A percentile compares a stretch with the other conserved stretches of the same genome.
phyloP scores from a whole-genome alignment of 2,797 vertebrate species.

The Pristis pectinata region DNA sequence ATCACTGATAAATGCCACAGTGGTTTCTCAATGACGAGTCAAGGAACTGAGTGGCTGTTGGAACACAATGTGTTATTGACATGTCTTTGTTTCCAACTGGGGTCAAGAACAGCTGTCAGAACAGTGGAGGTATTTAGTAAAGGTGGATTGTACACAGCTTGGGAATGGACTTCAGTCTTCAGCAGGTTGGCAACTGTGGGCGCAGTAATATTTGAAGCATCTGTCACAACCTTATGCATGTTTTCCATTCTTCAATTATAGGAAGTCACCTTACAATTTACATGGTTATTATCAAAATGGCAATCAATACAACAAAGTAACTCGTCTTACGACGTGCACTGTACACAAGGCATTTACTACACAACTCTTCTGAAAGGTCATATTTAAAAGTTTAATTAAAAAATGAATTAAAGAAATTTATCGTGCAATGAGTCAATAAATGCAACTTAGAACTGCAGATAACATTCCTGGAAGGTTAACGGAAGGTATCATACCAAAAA shows the following conservation, averaged over 20 bases:
- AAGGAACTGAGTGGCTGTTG: not conserved
- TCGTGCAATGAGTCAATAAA: not conserved
- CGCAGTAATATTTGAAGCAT: not conserved
- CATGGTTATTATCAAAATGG: not conserved
- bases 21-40: not conserved
- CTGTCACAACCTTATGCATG: not conserved
- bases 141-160: not conserved
- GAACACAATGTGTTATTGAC: not conserved
- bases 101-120: not conserved
- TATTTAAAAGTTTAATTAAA: not conserved
- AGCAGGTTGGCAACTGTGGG: not conserved
- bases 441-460: not conserved
- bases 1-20: constrained; percentile 9
- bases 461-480: not conserved
- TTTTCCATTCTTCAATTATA: not conserved
- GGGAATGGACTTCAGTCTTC: not conserved
- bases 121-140: not conserved
- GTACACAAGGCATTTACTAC: not conserved
- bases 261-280: not conserved
- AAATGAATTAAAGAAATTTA: not conserved
- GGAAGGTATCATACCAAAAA: not conserved
- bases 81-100: not conserved
- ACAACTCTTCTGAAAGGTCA: not conserved
- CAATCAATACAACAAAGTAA: not conserved
- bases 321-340: not conserved